Evolutionary conservation across 2,113 vertebrate species (phyloP).

Genomic region (Malurus cyaneus): DNA sequence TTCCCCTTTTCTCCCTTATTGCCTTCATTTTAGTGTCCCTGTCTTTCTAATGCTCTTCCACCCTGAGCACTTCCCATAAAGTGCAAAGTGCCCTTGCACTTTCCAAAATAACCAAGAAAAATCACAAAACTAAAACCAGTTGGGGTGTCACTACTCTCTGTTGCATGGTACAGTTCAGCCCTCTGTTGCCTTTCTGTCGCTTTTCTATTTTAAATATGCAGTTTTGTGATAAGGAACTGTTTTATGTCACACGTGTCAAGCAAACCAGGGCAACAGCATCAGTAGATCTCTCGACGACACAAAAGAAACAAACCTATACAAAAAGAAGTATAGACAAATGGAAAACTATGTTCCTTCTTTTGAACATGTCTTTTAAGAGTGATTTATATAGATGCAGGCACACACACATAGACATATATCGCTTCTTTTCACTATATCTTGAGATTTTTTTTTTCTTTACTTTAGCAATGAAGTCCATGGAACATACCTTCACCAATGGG

Average conservation of each 20-base stretch:
- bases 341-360: not conserved
- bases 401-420: not conserved
- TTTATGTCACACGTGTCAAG: not conserved
- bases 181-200: not conserved
- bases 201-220: not conserved
- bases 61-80: not conserved
- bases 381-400: not conserved
- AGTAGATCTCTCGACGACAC: not conserved
- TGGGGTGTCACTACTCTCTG: not conserved
- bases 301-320: constrained; percentile 10
- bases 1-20: not conserved
- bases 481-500: constrained; percentile 95
- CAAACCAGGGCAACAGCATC: not conserved
- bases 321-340: constrained; percentile 10
- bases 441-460: constrained; percentile 30
- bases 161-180: not conserved
- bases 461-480: constrained; percentile 61
- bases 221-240: not conserved
- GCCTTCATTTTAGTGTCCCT: not conserved
- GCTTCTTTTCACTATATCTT: not conserved
- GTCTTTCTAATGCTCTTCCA: not conserved
- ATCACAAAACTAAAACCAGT: not conserved
- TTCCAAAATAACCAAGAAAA: not conserved
- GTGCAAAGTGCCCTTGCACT: not conserved
- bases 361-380: not conserved